These are phyloP conservation scores for Plestiodon gilberti DNA, from an alignment of 2,113 vertebrate genomes.

Conservation along the genomic window DNA sequence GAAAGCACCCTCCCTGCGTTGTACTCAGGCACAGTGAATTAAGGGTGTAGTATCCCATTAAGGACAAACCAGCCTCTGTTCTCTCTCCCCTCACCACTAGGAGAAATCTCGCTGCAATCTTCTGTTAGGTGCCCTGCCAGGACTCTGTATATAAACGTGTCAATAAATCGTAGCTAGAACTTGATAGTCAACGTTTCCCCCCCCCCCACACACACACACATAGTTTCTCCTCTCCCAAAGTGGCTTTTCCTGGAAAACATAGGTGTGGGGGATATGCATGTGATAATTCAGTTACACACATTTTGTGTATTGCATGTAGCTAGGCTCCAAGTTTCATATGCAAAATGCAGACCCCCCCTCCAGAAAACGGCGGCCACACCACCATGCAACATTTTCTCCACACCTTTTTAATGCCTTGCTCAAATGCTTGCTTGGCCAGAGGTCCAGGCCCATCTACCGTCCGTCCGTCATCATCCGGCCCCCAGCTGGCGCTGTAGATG, in stretches of 20 bases:
- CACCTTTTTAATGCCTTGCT: constrained; percentile 93
- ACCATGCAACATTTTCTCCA: not conserved
- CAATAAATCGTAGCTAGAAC: no score
- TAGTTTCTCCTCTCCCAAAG: not conserved
- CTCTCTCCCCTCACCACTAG: no score
- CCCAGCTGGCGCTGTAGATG: constrained; percentile 97
- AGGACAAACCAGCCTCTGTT: no score
- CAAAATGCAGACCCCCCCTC: not conserved
- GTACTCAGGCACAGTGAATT: no score
- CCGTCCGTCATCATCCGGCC: constrained; percentile 94
- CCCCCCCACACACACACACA: no score
- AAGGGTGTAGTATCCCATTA: no score
- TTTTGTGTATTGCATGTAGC: not conserved
- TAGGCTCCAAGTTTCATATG: not conserved
- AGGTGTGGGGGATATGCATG: not conserved
- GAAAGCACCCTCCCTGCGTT: no score
- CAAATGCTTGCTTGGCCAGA: constrained; percentile 89
- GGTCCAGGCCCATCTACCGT: constrained; percentile 92
- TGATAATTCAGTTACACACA: not conserved
- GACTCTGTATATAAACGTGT: no score
- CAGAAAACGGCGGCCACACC: constrained; percentile 39
- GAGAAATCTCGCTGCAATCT: no score
- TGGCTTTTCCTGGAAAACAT: fast-evolving
- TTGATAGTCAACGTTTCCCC: not conserved
- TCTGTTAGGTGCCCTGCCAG: no score